phyloP scores from a whole-genome alignment of 2,797 vertebrate species.

The Mastacembelus armatus region DNA sequence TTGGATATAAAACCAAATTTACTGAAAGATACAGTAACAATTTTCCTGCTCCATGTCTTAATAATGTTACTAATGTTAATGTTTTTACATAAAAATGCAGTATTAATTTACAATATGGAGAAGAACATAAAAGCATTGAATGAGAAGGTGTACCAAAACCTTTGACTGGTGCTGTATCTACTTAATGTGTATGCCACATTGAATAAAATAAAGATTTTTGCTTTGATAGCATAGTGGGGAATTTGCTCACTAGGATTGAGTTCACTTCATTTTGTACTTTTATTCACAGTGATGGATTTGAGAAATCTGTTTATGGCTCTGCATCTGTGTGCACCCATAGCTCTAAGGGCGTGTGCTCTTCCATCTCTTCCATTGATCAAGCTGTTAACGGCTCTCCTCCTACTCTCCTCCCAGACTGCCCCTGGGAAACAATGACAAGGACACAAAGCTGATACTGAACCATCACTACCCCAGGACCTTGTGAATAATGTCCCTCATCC shows the following conservation, averaged over 20 bases:
- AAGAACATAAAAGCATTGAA: no score
- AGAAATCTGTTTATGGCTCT: constrained; percentile 45
- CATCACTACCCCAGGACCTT: constrained; percentile 33
- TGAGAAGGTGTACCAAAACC: no score
- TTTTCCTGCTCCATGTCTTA: no score
- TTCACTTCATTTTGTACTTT: constrained; percentile 53
- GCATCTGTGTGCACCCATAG: background rate
- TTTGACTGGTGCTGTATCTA: no score
- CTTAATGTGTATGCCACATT: constrained; percentile 1
- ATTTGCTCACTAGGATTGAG: constrained; percentile 27
- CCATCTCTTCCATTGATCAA: constrained; percentile 66
- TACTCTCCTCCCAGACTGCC: constrained; percentile 50
- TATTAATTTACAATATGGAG: no score
- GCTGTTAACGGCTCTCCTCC: constrained; percentile 66
- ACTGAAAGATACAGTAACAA: no score
- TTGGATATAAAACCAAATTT: no score
- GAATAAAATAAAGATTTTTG: constrained; percentile 51
- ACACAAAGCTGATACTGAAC: constrained; percentile 58
- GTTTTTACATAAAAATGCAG: no score
- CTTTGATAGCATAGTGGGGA: constrained; percentile 24
- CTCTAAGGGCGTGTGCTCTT: constrained; percentile 26
- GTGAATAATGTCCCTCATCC: constrained; percentile 13
- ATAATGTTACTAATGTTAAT: no score
- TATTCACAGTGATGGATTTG: constrained; percentile 55
- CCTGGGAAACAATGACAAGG: constrained; percentile 63